Base-by-base conservation (phyloP, 30 jellyfish, hydroid and myxozoan genomes). In the Cassiopea andromeda region DNA sequence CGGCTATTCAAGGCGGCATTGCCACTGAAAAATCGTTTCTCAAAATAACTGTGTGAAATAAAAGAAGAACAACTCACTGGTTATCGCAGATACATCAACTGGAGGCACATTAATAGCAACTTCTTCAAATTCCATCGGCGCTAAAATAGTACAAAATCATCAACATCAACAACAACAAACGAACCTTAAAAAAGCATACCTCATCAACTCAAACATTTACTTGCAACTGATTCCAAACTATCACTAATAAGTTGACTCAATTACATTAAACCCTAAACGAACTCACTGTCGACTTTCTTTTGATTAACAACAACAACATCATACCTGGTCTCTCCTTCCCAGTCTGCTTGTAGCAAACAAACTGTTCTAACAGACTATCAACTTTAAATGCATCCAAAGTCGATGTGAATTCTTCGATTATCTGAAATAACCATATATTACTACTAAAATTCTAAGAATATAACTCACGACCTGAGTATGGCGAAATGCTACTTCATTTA, bases 311-410 rank as follows among this genome's bases (percentile, higher is more conserved):
- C 13, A 4, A n/a, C 46, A 27, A 27, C 38, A 27, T 27, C 71
- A 19, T 88, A 93, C 98, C 94, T 68, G 98, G 98, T 69, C 75
- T 85, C 8, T 93, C 94, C 50, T 77, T 93, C 14, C 98, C 98
- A 68, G 98, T 93, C 76, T 89, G 92, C 69, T 93, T 93, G 13
- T 88, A 64, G 64, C 85, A 79, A 44, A 93, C 87, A 78, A 93
- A 93, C 76, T 93, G 97, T 68, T 93, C 92, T 15, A 93, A 74
- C 44, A 93, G 88, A 69, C 92, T 84, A 19, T 68, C 75, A 44
- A 93, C 98, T 75, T 91, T 84, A 14, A 93, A 85, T 0, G 90
- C 90, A 27, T 50, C 90, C 98, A 93, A 88, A 80, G 85, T 93
- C 27, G 82, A 57, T n/a, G 92, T 67, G 69, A 88, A 93, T 68